Evolutionary conservation across 2,113 vertebrate species (phyloP).

Genomic region (Nyctibius bracteatus): DNA sequence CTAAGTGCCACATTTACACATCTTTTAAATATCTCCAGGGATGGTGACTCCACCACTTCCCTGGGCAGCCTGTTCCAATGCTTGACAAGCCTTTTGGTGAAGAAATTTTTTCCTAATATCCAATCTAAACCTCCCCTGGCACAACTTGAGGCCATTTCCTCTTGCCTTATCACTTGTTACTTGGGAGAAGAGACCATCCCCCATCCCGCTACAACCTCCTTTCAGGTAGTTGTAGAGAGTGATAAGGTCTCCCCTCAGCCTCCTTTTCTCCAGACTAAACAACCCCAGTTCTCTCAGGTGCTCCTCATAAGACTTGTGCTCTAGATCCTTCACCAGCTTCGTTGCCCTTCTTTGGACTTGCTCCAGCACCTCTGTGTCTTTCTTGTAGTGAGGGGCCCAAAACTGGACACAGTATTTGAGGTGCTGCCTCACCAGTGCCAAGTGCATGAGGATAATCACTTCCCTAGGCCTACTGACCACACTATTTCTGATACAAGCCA

Average conservation of each 20-base stretch:
- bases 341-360: rapidly evolving
- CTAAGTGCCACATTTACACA: rapidly evolving
- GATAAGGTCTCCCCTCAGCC: not conserved
- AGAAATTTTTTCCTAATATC: not conserved
- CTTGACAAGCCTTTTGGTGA: not conserved
- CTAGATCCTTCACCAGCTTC: not conserved
- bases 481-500: not conserved
- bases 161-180: not conserved
- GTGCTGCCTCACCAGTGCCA: rapidly evolving
- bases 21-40: not conserved
- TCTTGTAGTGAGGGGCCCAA: too few species aligned
- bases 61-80: not conserved
- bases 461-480: not conserved
- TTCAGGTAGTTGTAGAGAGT: not conserved
- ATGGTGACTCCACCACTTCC: not conserved
- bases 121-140: not conserved
- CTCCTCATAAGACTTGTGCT: not conserved
- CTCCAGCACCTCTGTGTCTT: not conserved
- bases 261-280: not conserved
- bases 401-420: rapidly evolving
- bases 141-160: not conserved
- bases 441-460: not conserved
- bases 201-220: not conserved
- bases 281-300: not conserved
- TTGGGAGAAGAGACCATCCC: not conserved